These are phyloP conservation scores for Mamestra configurata DNA, from an alignment of 1,140 invertebrate genomes.

Conservation along the genomic window DNA sequence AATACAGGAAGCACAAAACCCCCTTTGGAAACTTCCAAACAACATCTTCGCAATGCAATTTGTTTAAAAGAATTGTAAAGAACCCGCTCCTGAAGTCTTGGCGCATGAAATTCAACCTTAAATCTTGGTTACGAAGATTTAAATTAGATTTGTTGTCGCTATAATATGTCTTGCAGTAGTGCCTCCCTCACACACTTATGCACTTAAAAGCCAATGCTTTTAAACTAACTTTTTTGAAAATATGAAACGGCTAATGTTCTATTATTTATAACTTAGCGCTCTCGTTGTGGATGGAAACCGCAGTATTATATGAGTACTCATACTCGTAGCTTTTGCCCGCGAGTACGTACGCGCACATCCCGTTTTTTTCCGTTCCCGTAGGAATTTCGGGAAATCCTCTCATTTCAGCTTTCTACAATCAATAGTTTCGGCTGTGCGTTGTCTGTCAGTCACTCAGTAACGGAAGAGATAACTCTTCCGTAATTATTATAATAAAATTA, in stretches of 20 bases:
- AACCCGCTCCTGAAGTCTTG: constrained; percentile 38
- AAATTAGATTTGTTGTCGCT: constrained; percentile 33
- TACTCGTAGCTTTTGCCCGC: background rate
- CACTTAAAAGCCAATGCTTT: constrained; percentile 45
- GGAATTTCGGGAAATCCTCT: no score
- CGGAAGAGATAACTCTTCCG: no score
- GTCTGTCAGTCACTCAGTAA: no score
- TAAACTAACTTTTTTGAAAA: constrained; percentile 33
- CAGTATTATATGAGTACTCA: background rate
- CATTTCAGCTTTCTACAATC: no score
- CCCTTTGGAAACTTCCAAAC: constrained; percentile 55
- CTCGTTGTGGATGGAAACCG: background rate
- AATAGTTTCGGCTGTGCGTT: no score
- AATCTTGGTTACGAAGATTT: constrained; percentile 25
- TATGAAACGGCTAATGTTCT: constrained; percentile 21
- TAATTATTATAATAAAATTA: no score
- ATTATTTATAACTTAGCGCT: constrained; percentile 16
- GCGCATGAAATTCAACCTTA: constrained; percentile 45
- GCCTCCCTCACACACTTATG: constrained; percentile 30
- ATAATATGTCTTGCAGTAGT: constrained; percentile 31
- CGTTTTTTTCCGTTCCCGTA: no score
- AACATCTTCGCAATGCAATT: constrained; percentile 64
- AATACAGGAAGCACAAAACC: constrained; percentile 48
- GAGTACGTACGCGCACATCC: no score
- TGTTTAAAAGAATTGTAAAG: constrained; percentile 63